Percentiles rank a stretch among this genome's conserved stretches.
Conservation (phyloP, 2,888 invertebrate species). For the Napeogenes sylphis region DNA sequence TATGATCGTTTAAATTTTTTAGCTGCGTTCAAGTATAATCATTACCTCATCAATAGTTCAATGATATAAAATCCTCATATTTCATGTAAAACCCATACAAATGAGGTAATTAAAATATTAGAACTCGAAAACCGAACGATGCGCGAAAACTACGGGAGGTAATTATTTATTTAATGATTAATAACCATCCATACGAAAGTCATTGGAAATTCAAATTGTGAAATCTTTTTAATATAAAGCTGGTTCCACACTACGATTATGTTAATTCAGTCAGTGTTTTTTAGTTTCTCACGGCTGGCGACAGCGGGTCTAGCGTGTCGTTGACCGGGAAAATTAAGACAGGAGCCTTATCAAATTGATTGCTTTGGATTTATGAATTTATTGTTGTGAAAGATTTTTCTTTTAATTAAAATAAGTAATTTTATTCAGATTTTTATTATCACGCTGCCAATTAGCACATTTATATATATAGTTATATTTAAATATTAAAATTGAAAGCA, state of each 20-base stretch:
- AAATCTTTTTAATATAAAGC: slow-evolving; percentile 31
- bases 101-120: slow-evolving; percentile 24
- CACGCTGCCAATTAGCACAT: slow-evolving; percentile 2
- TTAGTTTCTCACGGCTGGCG: slow-evolving; percentile 68
- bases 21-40: slow-evolving; percentile 2
- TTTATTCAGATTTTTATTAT: not conserved
- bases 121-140: slow-evolving; percentile 23
- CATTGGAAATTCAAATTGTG: slow-evolving; percentile 29
- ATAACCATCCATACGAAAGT: slow-evolving; percentile 27
- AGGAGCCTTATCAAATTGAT: slow-evolving; percentile 31
- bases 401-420: not conserved
- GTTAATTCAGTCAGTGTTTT: slow-evolving; percentile 58
- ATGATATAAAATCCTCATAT: not conserved
- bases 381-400: slow-evolving; percentile 20
- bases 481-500: no score
- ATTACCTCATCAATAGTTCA: slow-evolving; percentile 2
- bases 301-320: slow-evolving; percentile 65
- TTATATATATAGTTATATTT: no score
- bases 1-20: not conserved
- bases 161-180: slow-evolving; percentile 31
- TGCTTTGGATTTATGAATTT: slow-evolving; percentile 28
- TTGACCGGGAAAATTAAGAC: slow-evolving; percentile 45
- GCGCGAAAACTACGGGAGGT: slow-evolving; percentile 27
- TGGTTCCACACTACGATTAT: slow-evolving; percentile 53
- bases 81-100: not conserved